These are phyloP conservation scores for Sinocyclocheilus rhinocerous DNA, from an alignment of 2,113 vertebrate genomes.

Conservation along the genomic window DNA sequence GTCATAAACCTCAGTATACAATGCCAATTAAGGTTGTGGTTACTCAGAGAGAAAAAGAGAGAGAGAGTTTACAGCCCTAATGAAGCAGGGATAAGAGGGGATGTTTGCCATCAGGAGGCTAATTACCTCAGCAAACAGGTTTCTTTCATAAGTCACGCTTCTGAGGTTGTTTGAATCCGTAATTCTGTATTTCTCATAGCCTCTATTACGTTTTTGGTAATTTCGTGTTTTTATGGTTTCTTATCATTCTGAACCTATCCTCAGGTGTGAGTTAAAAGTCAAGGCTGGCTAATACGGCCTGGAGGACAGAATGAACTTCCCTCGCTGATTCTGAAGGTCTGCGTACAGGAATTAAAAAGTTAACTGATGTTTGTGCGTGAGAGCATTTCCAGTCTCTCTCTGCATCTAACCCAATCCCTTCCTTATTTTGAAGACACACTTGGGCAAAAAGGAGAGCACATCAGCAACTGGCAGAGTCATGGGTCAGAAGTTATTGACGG, in stretches of 20 bases:
- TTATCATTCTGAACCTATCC: constrained; percentile 5
- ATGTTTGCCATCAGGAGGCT: constrained; percentile 35
- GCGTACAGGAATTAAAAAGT: constrained; percentile 14
- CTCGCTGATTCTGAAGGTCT: not conserved
- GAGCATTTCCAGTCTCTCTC: not conserved
- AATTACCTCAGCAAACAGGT: constrained; percentile 30
- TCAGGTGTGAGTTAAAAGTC: constrained; percentile 13
- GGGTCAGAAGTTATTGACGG: constrained; percentile 26
- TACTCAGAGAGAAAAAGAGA: constrained; percentile 45
- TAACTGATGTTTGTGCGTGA: not conserved
- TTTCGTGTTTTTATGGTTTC: not conserved
- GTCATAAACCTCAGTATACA: constrained; percentile 65
- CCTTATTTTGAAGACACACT: constrained; percentile 24
- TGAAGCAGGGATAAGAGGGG: constrained; percentile 26
- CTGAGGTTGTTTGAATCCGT: not conserved
- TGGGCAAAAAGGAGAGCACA: not conserved
- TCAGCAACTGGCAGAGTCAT: constrained; percentile 28
- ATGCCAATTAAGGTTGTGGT: constrained; percentile 69
- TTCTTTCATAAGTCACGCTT: constrained; percentile 17
- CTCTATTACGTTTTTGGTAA: constrained; percentile 4
- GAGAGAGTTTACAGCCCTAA: constrained; percentile 30
- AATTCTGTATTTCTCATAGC: not conserved
- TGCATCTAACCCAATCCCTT: not conserved
- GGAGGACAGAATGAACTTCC: not conserved
- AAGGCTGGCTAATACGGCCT: not conserved